Conservation (phyloP, 2,888 invertebrate species). For the Tipula unca region DNA sequence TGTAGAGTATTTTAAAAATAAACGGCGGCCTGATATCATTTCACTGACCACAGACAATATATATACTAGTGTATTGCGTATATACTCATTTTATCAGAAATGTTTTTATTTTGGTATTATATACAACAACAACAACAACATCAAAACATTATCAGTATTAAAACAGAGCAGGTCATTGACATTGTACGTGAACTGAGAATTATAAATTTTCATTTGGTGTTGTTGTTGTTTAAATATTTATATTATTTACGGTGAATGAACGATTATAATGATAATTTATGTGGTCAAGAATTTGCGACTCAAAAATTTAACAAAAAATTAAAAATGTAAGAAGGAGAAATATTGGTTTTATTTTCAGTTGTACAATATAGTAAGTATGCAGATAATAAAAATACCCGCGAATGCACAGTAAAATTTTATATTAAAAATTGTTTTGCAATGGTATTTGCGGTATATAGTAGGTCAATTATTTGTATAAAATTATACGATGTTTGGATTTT, state of each 20-base stretch:
- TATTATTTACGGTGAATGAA: neutral
- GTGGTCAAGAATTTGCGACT: conserved; percentile 8
- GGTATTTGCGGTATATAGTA: neutral
- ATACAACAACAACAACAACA: neutral
- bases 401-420: neutral
- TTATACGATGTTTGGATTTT: neutral
- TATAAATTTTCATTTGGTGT: neutral
- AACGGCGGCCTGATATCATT: neutral
- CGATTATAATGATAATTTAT: neutral
- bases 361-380: too few species aligned
- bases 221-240: neutral
- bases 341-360: neutral
- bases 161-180: neutral
- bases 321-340: neutral
- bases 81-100: neutral
- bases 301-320: neutral
- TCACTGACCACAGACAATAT: neutral
- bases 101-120: neutral
- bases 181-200: neutral
- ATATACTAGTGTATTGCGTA: neutral
- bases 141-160: neutral
- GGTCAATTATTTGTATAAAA: neutral
- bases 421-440: neutral
- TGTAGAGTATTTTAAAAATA: neutral
- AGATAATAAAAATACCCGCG: neutral